Evolutionary conservation across 2,888 invertebrate species (phyloP), one percentile per base, ranked within the genome.

Genomic region (Eulithis prunata): DNA sequence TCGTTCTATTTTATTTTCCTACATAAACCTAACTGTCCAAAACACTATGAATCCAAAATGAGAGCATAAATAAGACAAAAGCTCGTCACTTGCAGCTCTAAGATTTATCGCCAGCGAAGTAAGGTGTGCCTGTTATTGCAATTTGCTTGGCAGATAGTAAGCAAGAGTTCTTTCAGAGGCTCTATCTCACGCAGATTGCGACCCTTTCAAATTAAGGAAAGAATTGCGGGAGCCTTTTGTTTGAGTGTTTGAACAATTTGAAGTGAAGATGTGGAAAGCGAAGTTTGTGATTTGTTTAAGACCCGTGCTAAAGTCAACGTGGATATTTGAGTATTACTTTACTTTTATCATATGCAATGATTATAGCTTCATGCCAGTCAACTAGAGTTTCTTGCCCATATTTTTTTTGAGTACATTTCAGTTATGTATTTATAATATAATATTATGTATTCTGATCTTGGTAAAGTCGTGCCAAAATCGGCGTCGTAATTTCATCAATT

Each of bases 81-180:
- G 56, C 62, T 56, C 45, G 47, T 56, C 56, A 57, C 62, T 56
- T 51, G 14, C 51, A 73, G 41, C 53, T 57, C 62, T 73, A 78
- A 81, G 83, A 89, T 87, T 88, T 87, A 87, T 87, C 82, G 78
- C 80, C 78, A 77, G 77, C 78, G 80, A 81, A 83, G 81, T 82
- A 84, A 88, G 86, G 83, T 87, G 84, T 79, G 83, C 84, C 84
- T 87, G 86, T 87, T 87, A 86, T 88, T 83, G 83, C 83, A 86
- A 84, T 86, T 87, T 88, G 84, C 83, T 87, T 85, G 81, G 78
- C 80, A 87, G 87, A 88, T 87, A 87, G 76, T 80, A 76, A 80
- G 78, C 62, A 62, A 57, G 79, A 70, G 64, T 68, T 69, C 57
- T 62, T 71, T 72, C 70, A 71, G 74, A 74, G 71, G 75, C 73